Evolutionary conservation across 2,888 invertebrate genomes (phyloP).

Genomic region (Hydrotaea diabolus): DNA sequence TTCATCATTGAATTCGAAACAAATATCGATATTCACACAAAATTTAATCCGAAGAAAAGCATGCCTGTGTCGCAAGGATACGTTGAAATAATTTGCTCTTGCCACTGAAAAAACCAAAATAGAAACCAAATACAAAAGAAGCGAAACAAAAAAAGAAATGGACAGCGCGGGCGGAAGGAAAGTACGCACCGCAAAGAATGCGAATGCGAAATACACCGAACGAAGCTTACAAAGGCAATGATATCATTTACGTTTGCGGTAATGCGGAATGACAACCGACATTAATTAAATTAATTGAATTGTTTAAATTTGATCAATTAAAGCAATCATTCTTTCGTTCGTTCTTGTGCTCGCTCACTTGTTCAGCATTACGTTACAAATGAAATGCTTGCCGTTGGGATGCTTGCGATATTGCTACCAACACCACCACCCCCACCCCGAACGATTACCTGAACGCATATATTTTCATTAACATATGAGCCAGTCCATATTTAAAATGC

Average conservation of each 20-base stretch:
- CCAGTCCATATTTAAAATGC: too few species aligned
- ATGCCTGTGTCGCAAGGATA: not conserved
- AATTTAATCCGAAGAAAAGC: not conserved
- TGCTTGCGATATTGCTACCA: not conserved
- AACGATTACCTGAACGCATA: too few species aligned
- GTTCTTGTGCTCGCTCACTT: not conserved
- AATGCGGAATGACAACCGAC: conserved; percentile 17
- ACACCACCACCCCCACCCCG: too few species aligned
- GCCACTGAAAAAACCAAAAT: not conserved
- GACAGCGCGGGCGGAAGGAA: not conserved
- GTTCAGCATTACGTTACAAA: not conserved
- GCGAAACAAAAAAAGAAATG: not conserved
- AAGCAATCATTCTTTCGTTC: not conserved
- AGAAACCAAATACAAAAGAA: not conserved
- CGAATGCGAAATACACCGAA: not conserved
- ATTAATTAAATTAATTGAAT: conserved; percentile 33
- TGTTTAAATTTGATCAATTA: conserved; percentile 29
- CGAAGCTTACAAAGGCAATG: not conserved
- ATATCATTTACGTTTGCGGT: conserved; percentile 25
- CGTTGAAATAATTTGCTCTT: not conserved
- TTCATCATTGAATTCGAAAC: conserved; percentile 9
- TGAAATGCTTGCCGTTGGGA: not conserved
- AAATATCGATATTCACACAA: not conserved
- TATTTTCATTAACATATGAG: too few species aligned
- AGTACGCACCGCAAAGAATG: too few species aligned